Evolutionary conservation across 2,797 vertebrate genomes (phyloP), one percentile per base, ranked within the genome.

Genomic region (Pogonophryne albipinna): DNA sequence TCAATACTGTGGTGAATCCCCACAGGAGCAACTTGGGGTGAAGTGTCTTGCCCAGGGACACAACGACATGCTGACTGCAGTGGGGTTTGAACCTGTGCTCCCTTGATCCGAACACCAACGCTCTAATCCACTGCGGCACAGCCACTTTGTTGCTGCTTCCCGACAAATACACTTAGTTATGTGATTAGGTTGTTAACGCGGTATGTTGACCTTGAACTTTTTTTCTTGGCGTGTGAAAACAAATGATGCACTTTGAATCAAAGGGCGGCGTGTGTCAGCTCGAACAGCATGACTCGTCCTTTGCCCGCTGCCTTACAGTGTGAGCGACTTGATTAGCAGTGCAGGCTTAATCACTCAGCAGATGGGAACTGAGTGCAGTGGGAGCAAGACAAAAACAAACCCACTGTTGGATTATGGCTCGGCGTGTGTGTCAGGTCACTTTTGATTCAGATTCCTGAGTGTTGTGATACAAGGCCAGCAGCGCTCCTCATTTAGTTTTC

Each of bases 331-430:
- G 84, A 91, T 93, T 90, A 88, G 87, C 89, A 58, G 87, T 81
- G 60, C 63, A 84, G 79, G 61, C 72, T 90, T 93, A 93, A 92
- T 90, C 84, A 85, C 83, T 74, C 82, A 79, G 87, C 87, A 92
- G 85, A 91, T 88, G 82, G 84, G 82, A 87, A 87, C 83, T 76
- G 74, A 91, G 73, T 75, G 72, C 85, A 78, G 71, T 71, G 85
- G 87, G 87, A 86, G 85, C 60, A 78, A 85, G 83, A 85, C 81
- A 83, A 87, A 88, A 90, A 89, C 84, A 89, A 86, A 87, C 70
- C 68, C 74, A 68, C 78, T 55, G 70, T 88, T 81, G 86, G 88
- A 85, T 89, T 88, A 74, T 44, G 63, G 46, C 42, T 80, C 31
- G 9, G 62, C 10, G 4, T 10, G 71, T 34, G 52, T 68, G 58